Percentiles rank a stretch among this genome's conserved stretches.
These are phyloP conservation scores for Litocranius walleri DNA, from an alignment of 2,113 vertebrate species.

Conservation along the genomic window DNA sequence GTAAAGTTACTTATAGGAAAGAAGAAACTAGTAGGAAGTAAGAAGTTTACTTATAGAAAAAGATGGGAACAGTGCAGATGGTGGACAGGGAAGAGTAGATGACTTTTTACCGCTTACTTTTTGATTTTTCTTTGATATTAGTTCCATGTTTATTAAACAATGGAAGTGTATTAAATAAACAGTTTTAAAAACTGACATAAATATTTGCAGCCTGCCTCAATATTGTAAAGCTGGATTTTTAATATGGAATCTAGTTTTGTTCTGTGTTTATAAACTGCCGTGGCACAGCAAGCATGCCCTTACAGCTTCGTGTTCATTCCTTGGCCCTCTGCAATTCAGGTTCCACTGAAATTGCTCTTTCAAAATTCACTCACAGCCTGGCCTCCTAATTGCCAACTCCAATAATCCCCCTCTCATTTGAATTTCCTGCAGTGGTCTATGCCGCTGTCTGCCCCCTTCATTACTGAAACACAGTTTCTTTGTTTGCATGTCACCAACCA, in stretches of 20 bases:
- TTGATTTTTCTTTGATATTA: not conserved
- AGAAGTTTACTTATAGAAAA: not conserved
- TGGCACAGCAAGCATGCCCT: not conserved
- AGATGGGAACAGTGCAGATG: not conserved
- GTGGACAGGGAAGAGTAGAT: not conserved
- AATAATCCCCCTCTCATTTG: not conserved
- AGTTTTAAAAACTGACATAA: not conserved
- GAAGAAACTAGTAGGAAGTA: not conserved
- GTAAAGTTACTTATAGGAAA: not conserved
- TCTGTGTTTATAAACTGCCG: not conserved
- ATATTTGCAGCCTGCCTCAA: not conserved
- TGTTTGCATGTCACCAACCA: not conserved
- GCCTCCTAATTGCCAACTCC: not conserved
- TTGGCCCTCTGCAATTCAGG: not conserved
- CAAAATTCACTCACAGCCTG: not conserved
- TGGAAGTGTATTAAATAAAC: not conserved
- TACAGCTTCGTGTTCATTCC: not conserved
- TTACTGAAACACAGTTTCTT: not conserved
- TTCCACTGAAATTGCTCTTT: slow-evolving; percentile 5
- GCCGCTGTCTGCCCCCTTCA: not conserved
- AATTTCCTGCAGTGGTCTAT: not conserved
- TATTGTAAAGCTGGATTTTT: not conserved
- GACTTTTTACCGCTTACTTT: not conserved
- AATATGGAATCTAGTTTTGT: not conserved
- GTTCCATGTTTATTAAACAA: not conserved